These are phyloP conservation scores for Pocillopora grandis DNA, from an alignment of 92 coral and sea anemone species.

Conservation along the genomic window DNA sequence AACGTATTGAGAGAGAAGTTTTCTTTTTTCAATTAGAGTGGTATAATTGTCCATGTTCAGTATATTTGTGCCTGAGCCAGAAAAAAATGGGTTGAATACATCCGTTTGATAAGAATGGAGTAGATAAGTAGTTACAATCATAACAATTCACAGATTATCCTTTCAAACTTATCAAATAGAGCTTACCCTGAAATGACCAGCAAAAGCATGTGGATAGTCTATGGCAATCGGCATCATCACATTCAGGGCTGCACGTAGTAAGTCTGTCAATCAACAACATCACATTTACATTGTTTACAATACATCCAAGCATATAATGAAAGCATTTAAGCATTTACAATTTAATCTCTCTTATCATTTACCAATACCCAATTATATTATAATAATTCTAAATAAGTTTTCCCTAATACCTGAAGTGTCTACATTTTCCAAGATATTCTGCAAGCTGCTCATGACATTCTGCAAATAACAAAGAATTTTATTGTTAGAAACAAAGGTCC, in stretches of 20 bases:
- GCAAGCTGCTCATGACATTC: constrained; percentile 90
- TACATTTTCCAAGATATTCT: constrained; percentile 91
- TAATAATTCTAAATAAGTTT: not conserved
- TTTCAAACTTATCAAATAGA: not conserved
- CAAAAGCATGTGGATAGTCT: constrained; percentile 95
- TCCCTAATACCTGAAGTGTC: constrained; percentile 84
- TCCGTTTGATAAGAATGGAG: not conserved
- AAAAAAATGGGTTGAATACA: not conserved
- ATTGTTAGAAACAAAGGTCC: not conserved
- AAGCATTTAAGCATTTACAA: not conserved
- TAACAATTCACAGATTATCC: not conserved
- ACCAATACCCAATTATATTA: not conserved
- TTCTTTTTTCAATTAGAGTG: not conserved
- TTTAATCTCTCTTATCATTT: not conserved
- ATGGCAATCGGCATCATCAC: constrained; percentile 96
- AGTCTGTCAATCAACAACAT: constrained; percentile 62
- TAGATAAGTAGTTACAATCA: not conserved
- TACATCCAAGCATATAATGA: not conserved
- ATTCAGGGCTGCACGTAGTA: constrained; percentile 85
- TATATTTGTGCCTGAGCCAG: not conserved
- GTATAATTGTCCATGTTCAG: too few relatives aligned
- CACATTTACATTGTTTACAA: not conserved
- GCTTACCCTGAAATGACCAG: constrained; percentile 94
- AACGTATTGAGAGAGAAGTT: not conserved
- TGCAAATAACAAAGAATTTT: constrained; percentile 32